These are phyloP conservation scores for Cryptocephalus moraei DNA, from an alignment of 2,888 invertebrate species.

Conservation along the genomic window DNA sequence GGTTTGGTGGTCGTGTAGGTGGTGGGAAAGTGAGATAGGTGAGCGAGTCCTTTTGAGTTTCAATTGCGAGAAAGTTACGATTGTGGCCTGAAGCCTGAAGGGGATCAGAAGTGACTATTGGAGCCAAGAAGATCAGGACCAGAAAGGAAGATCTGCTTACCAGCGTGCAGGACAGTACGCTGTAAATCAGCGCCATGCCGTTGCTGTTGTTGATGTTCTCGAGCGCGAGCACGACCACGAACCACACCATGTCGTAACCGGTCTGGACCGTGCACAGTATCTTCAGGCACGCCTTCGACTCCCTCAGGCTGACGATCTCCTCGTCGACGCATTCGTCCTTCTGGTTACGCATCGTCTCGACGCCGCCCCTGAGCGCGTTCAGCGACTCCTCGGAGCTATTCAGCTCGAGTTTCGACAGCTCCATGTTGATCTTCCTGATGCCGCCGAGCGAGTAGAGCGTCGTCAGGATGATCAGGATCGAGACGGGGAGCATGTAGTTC, in stretches of 20 bases:
- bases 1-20: too few species aligned
- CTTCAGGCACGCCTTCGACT: slow-evolving; percentile 49
- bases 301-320: slow-evolving; percentile 41
- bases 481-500: slow-evolving; percentile 65
- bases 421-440: slow-evolving; percentile 36
- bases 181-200: slow-evolving; percentile 49
- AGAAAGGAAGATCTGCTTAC: slow-evolving; percentile 31
- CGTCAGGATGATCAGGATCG: slow-evolving; percentile 54
- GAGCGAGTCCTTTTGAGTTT: too few species aligned
- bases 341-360: slow-evolving; percentile 26
- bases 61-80: too few species aligned
- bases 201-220: slow-evolving; percentile 54
- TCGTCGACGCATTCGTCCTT: slow-evolving; percentile 22
- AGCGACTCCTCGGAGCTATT: slow-evolving; percentile 34
- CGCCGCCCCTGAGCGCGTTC: slow-evolving; percentile 29
- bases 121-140: too few species aligned
- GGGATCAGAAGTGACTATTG: too few species aligned
- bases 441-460: slow-evolving; percentile 50
- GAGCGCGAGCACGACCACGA: slow-evolving; percentile 60
- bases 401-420: slow-evolving; percentile 34
- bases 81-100: too few species aligned
- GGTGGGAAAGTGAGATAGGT: too few species aligned
- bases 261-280: slow-evolving; percentile 59
- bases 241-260: slow-evolving; percentile 63
- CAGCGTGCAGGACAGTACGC: slow-evolving; percentile 47